These are phyloP conservation scores for Eledone cirrhosa DNA, from an alignment of 2,888 invertebrate genomes.

Conservation along the genomic window DNA sequence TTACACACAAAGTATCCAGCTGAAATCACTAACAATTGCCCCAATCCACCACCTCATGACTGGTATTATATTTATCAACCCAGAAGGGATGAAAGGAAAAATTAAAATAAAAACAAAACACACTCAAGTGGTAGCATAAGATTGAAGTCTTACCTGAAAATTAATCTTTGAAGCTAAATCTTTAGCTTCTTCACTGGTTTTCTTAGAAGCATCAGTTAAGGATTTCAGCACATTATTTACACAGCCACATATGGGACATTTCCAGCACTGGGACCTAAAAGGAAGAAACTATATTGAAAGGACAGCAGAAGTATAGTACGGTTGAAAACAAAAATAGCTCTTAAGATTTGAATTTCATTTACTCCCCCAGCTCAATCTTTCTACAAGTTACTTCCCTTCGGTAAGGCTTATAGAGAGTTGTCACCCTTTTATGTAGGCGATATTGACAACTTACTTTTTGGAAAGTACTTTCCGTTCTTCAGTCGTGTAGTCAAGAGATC, in stretches of 20 bases:
- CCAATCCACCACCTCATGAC: no score
- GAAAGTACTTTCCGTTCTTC: slow-evolving; percentile 84
- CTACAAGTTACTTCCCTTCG: background rate
- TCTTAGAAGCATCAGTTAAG: slow-evolving; percentile 59
- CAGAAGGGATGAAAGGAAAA: no score
- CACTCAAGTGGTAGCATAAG: background rate
- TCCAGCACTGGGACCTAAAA: slow-evolving; percentile 73
- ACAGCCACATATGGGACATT: slow-evolving; percentile 75
- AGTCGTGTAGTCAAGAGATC: slow-evolving; percentile 87
- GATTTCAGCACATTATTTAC: slow-evolving; percentile 70
- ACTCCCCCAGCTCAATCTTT: no score
- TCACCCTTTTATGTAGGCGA: background rate
- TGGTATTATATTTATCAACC: no score
- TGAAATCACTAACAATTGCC: no score
- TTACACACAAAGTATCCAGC: no score
- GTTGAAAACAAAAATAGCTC: background rate
- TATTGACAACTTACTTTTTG: slow-evolving; percentile 71
- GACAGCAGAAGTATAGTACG: background rate
- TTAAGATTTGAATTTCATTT: background rate
- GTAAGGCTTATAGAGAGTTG: background rate
- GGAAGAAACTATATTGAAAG: no score
- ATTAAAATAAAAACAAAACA: no score
- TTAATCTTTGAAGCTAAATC: slow-evolving; percentile 67
- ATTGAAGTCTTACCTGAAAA: slow-evolving; percentile 54
- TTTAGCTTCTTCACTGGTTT: slow-evolving; percentile 65